A percentile compares a stretch with the other conserved stretches of the same genome.
These are phyloP conservation scores for Acanthaster planci DNA, from an alignment of 35 echinoderm and acorn worm species.

Conservation along the genomic window DNA sequence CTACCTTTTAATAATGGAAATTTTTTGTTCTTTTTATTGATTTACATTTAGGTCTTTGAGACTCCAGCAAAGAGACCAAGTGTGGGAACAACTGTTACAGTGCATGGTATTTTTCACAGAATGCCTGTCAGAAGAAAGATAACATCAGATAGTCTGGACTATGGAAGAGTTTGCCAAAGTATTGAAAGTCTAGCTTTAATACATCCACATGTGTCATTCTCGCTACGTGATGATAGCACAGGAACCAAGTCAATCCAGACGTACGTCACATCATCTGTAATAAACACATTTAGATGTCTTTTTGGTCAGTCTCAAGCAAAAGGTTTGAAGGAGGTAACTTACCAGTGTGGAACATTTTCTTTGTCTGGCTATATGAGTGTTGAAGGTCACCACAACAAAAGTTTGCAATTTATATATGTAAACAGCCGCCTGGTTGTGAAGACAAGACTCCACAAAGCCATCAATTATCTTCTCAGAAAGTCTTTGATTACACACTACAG, in stretches of 20 bases:
- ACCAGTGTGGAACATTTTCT: constrained; percentile 41
- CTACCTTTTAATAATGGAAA: neutral
- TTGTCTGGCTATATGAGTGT: constrained; percentile 71
- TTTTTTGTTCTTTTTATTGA: neutral
- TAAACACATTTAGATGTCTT: constrained; percentile 71
- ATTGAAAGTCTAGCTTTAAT: constrained; percentile 75
- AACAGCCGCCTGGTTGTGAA: constrained; percentile 74
- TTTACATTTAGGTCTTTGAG: constrained; percentile 53
- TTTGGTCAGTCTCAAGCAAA: constrained; percentile 66
- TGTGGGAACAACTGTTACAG: constrained; percentile 88
- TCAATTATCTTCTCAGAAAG: constrained; percentile 60
- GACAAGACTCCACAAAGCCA: constrained; percentile 81
- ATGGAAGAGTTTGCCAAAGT: constrained; percentile 58
- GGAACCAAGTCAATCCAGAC: constrained; percentile 84
- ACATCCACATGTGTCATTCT: constrained; percentile 78
- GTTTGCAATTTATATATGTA: constrained; percentile 83
- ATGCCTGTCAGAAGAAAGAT: constrained; percentile 81
- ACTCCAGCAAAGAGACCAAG: constrained; percentile 57
- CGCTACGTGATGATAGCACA: constrained; percentile 81
- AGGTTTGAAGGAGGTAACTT: constrained; percentile 50
- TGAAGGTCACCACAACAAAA: constrained; percentile 78
- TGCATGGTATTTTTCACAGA: constrained; percentile 83
- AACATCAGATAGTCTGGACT: constrained; percentile 48
- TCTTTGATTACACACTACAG: constrained; percentile 61
- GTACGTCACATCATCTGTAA: constrained; percentile 52